A percentile compares a stretch with the other conserved stretches of the same genome.
These are phyloP conservation scores for Castor canadensis DNA, from an alignment of 2,113 vertebrate species.

Conservation along the genomic window DNA sequence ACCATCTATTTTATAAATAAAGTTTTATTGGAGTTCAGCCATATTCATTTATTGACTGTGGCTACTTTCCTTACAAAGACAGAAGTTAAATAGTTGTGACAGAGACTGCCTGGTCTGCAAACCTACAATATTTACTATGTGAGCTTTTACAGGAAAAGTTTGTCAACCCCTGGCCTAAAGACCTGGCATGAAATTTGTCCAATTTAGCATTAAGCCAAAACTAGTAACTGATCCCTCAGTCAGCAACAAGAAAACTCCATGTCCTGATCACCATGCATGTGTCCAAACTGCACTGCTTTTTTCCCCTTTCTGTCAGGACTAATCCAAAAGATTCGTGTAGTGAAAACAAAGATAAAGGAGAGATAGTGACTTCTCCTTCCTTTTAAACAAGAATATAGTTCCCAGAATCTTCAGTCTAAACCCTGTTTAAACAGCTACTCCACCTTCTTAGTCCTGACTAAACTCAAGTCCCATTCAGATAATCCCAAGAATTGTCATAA, in stretches of 20 bases:
- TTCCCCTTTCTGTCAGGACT: background rate
- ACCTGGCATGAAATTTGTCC: background rate
- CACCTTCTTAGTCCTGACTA: background rate
- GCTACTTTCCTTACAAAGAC: background rate
- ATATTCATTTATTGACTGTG: background rate
- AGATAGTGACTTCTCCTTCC: background rate
- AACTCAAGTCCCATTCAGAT: background rate
- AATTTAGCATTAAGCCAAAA: background rate
- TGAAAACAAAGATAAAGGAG: background rate
- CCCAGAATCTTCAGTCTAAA: background rate
- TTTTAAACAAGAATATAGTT: background rate
- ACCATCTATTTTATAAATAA: background rate
- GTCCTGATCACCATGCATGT: background rate
- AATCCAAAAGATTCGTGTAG: background rate
- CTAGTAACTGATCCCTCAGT: background rate
- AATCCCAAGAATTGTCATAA: background rate
- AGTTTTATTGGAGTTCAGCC: background rate
- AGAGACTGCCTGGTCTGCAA: background rate
- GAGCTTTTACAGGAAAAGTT: background rate
- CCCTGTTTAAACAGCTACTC: background rate
- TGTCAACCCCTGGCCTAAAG: background rate
- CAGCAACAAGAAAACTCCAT: background rate
- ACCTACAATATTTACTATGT: background rate
- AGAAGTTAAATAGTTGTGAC: background rate
- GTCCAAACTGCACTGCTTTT: background rate